phyloP scores from a whole-genome alignment of 2,797 vertebrate genomes.

The Taeniopygia guttata region DNA sequence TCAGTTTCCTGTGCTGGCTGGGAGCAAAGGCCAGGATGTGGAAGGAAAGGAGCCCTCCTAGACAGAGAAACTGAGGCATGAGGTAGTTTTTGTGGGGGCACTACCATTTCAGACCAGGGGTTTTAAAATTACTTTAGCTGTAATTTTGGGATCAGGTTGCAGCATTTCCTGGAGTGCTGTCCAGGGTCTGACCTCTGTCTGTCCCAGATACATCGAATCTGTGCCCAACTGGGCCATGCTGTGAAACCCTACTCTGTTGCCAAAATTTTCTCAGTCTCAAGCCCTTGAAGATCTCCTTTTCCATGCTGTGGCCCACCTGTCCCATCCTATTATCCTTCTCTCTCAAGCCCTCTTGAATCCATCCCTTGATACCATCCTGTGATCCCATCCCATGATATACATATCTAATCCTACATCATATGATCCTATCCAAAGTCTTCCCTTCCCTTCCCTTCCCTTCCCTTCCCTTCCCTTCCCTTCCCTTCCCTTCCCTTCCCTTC shows the following conservation, averaged over 20 bases:
- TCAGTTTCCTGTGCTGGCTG: not conserved
- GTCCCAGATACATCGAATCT: not conserved
- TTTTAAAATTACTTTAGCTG: not conserved
- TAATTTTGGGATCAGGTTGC: not conserved
- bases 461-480: not conserved
- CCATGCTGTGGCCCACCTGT: not conserved
- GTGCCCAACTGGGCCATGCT: not conserved
- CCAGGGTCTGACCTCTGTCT: not conserved
- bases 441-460: not conserved
- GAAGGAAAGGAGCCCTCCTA: not conserved
- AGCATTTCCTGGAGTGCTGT: not conserved
- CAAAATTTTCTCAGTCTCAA: not conserved
- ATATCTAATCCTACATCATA: not conserved
- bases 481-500: not conserved
- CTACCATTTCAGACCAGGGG: not conserved
- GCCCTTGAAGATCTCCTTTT: not conserved
- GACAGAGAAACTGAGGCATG: not conserved
- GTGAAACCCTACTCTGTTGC: not conserved
- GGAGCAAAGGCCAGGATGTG: not conserved
- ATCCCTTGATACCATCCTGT: not conserved
- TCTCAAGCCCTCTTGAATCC: not conserved
- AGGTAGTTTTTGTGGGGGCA: not conserved
- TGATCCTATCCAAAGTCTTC: not conserved
- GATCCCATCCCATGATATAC: not conserved
- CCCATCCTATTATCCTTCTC: not conserved